Percentiles rank a stretch among this genome's conserved stretches.
phyloP scores from a whole-genome alignment of 2,888 invertebrate species.

The Smittia aterrima region DNA sequence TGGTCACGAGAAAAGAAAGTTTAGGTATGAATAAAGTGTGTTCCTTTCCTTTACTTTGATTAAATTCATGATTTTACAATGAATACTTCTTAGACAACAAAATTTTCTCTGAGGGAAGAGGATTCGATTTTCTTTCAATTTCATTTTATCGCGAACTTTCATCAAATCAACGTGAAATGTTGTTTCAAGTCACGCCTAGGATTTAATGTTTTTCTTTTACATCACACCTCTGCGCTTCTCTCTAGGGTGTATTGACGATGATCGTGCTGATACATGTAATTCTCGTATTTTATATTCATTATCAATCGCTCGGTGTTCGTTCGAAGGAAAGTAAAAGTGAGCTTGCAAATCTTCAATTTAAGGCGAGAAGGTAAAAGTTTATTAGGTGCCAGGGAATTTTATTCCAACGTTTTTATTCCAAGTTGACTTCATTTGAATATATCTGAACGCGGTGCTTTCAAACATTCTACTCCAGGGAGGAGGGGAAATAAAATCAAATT shows the following conservation, averaged over 20 bases:
- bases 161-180: constrained; percentile 33
- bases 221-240: background rate
- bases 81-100: constrained; percentile 10
- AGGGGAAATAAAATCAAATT: constrained; percentile 29
- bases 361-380: constrained; percentile 15
- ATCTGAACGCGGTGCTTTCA: background rate
- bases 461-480: background rate
- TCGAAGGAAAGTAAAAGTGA: background rate
- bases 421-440: constrained; percentile 34
- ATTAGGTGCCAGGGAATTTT: constrained; percentile 16
- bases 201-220: constrained; percentile 4
- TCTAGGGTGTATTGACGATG: background rate
- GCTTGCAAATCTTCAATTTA: background rate
- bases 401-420: constrained; percentile 4
- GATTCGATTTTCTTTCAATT: constrained; percentile 30
- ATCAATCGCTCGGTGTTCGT: constrained; percentile 16
- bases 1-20: too few species aligned
- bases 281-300: constrained; percentile 27
- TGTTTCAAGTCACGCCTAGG: constrained; percentile 29
- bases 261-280: constrained; percentile 25
- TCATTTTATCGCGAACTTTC: constrained; percentile 34
- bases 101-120: background rate
- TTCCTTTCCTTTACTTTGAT: too few species aligned
- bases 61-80: background rate
- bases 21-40: too few species aligned